Conservation (phyloP, 2,888 invertebrate genomes). For the Ectropis crepuscularia region DNA sequence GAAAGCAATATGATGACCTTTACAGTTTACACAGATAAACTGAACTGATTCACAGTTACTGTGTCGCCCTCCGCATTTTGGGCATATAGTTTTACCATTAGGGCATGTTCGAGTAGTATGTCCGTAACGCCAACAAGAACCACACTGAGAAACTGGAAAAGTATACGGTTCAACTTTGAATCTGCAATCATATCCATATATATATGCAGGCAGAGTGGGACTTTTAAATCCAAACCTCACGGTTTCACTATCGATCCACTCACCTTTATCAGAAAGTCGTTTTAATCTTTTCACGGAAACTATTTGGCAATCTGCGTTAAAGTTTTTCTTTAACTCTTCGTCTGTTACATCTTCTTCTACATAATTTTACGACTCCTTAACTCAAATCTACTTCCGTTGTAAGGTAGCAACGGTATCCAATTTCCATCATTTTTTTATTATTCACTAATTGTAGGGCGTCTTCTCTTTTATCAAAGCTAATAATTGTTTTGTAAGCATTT, state of each 20-base stretch:
- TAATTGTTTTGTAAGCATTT: background rate
- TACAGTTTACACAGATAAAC: too few relatives aligned
- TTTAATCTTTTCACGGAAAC: conserved; percentile 10
- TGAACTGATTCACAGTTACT: too few relatives aligned
- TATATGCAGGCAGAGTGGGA: background rate
- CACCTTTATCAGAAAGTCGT: background rate
- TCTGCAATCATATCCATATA: conserved; percentile 6
- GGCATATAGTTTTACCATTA: too few relatives aligned
- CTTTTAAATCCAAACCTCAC: too few relatives aligned
- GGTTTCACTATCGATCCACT: background rate
- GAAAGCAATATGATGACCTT: too few relatives aligned
- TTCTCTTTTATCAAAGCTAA: conserved; percentile 2
- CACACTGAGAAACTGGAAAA: conserved; percentile 38
- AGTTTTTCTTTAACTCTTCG: conserved; percentile 2
- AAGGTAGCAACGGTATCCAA: background rate
- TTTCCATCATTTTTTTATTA: background rate
- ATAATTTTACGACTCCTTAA: conserved; percentile 8
- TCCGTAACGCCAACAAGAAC: conserved; percentile 34
- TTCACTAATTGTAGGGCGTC: background rate
- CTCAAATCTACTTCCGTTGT: conserved; percentile 1
- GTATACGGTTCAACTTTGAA: conserved; percentile 35
- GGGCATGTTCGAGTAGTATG: too few relatives aligned
- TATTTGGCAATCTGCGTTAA: background rate
- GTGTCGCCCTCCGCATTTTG: too few relatives aligned
- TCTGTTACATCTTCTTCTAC: conserved; percentile 5